phyloP scores from a whole-genome alignment of 2,113 vertebrate species.

The Clupea harengus region DNA sequence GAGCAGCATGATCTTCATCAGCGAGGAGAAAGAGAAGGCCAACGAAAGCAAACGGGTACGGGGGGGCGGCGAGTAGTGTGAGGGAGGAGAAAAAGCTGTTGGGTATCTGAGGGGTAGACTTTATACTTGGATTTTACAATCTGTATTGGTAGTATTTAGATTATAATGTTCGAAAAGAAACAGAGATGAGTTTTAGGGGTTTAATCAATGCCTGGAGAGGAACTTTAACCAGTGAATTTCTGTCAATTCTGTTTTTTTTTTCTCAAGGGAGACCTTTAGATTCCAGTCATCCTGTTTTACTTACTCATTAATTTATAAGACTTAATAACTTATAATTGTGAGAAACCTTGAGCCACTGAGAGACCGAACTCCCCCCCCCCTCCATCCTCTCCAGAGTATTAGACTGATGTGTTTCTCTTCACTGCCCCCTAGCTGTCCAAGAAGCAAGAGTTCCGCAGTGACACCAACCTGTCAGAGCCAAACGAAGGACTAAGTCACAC shows the following conservation, averaged over 20 bases:
- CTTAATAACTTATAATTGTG: not conserved
- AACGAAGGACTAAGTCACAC: slow-evolving; percentile 63
- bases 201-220: no score
- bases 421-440: slow-evolving; percentile 82
- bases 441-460: slow-evolving; percentile 95
- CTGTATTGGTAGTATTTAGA: not conserved
- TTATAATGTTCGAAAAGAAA: not conserved
- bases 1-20: slow-evolving; percentile 91
- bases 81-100: no score
- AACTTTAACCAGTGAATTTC: no score
- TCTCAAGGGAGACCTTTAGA: not conserved
- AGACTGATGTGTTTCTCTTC: slow-evolving; percentile 44
- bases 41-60: slow-evolving; percentile 68
- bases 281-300: not conserved
- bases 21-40: slow-evolving; percentile 77
- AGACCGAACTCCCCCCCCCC: no score
- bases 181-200: no score
- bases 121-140: not conserved
- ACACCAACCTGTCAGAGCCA: slow-evolving; percentile 91
- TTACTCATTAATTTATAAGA: not conserved
- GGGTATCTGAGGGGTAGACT: not conserved
- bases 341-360: no score
- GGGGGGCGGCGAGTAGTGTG: no score
- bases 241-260: no score
- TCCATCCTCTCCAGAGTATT: slow-evolving; percentile 1